These are phyloP conservation scores for Emydoidea blandingii DNA, from an alignment of 2,797 vertebrate genomes.

Conservation along the genomic window DNA sequence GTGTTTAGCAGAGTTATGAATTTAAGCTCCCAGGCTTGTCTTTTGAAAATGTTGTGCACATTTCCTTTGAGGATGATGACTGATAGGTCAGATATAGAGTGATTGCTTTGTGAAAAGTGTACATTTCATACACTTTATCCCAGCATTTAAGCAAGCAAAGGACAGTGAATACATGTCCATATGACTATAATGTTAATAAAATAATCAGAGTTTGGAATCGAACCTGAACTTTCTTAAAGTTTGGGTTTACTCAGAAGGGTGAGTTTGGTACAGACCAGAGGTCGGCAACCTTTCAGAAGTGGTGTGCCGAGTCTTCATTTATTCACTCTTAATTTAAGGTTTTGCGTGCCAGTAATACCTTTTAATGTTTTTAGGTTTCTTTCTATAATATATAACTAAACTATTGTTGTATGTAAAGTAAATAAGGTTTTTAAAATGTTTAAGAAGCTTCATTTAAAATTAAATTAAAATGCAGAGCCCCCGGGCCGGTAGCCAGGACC, in stretches of 20 bases:
- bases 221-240: neutral
- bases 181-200: neutral
- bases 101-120: neutral
- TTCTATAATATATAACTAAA: too few species aligned
- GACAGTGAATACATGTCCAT: neutral
- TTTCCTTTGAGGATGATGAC: neutral
- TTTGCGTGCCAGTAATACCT: too few species aligned
- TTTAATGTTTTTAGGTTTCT: too few species aligned
- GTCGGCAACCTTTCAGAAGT: too few species aligned
- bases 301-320: too few species aligned
- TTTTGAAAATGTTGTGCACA: neutral
- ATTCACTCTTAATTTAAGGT: too few species aligned
- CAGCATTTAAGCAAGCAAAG: neutral
- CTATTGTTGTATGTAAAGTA: too few species aligned
- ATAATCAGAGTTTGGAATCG: neutral
- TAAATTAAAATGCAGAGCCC: too few species aligned
- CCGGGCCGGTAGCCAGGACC: too few species aligned
- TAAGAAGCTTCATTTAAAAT: too few species aligned
- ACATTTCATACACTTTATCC: neutral
- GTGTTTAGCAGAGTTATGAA: neutral
- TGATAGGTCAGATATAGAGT: neutral
- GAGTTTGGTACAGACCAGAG: neutral
- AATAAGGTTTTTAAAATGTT: too few species aligned
- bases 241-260: neutral
- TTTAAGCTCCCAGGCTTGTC: neutral